Base-by-base conservation (phyloP, 2,888 invertebrate genomes). In the Copidosoma aretas region DNA sequence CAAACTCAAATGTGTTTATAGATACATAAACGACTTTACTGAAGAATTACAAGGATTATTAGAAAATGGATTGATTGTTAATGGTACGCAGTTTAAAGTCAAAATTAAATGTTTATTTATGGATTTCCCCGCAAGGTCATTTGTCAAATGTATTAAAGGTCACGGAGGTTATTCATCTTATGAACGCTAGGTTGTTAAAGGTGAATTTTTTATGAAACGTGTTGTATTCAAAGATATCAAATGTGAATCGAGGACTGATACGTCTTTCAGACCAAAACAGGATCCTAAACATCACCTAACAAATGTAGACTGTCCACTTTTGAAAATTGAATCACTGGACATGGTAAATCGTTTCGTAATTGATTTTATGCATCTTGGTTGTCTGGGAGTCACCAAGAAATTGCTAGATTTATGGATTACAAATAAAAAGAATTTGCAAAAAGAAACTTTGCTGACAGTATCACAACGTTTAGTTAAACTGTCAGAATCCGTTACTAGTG, bases 301-400 rank as follows among this genome's bases (percentile, higher is more conserved):
- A 25, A 21, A n/a, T 8, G 32, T 32, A 32, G 32, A 32, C 8
- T 52, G 10, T 19, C 19, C 52, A 5, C n/a, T 52, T n/a, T 3
- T 52, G 1, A 2, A 52, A n/a, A 19, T 52, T 12, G 2, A 2
- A 12, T 19, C 65, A 53, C 66, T 73, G 51, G 68, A 67, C 39
- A 63, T 75, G 46, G 58, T 71, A 49, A 54, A 70, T 12, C 52
- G 66, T 54, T 67, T 73, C 53, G 67, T 62, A 10, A 25, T 73
- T 57, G 75, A 74, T 64, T 73, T 71, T 66, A 75, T 74, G 73
- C 72, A 69, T 60, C 56, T 70, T 56, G 63, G 69, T 22, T 71
- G 71, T 51, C 46, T 71, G 56, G 76, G 69, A 24, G 57, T 58
- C 14, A 72, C 65, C 24, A 70, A 67, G 61, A 71, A 53, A 63